These are phyloP conservation scores for Chaetodon trifascialis DNA, from an alignment of 2,113 vertebrate genomes.

Conservation along the genomic window DNA sequence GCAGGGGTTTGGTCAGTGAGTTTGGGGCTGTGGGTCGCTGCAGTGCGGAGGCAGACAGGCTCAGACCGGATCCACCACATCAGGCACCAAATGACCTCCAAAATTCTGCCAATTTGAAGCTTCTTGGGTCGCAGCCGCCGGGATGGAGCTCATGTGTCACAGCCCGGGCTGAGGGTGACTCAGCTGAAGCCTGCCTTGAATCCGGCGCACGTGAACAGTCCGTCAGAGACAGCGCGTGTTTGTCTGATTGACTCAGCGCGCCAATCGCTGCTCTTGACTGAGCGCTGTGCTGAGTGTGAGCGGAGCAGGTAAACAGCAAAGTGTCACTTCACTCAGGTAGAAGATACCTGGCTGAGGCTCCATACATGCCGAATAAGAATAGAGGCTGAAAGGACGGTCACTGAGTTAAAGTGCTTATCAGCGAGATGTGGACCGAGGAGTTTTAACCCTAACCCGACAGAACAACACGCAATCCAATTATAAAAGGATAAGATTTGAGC, in stretches of 20 bases:
- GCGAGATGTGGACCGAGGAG: too few species aligned
- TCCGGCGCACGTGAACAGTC: neutral
- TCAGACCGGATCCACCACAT: neutral
- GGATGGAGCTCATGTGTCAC: accelerated
- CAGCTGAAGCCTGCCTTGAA: accelerated
- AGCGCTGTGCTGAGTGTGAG: neutral
- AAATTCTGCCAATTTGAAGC: neutral
- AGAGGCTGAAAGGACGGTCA: neutral
- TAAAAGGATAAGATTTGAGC: neutral
- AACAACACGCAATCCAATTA: neutral
- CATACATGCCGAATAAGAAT: neutral
- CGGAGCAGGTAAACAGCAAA: constrained; percentile 1
- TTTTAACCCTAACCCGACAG: too few species aligned
- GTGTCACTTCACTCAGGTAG: neutral
- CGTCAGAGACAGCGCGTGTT: accelerated
- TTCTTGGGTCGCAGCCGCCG: neutral
- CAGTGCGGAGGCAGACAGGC: constrained; percentile 49
- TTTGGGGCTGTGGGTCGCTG: constrained; percentile 25
- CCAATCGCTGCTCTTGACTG: neutral
- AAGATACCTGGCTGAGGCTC: neutral
- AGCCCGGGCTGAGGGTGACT: neutral
- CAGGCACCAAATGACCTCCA: constrained; percentile 13
- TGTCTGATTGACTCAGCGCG: neutral
- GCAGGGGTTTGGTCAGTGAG: neutral
- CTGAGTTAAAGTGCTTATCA: neutral